Percentiles rank a stretch among this genome's conserved stretches.
Conservation (phyloP, 2,888 invertebrate genomes). For the Clistopyga incitator region DNA sequence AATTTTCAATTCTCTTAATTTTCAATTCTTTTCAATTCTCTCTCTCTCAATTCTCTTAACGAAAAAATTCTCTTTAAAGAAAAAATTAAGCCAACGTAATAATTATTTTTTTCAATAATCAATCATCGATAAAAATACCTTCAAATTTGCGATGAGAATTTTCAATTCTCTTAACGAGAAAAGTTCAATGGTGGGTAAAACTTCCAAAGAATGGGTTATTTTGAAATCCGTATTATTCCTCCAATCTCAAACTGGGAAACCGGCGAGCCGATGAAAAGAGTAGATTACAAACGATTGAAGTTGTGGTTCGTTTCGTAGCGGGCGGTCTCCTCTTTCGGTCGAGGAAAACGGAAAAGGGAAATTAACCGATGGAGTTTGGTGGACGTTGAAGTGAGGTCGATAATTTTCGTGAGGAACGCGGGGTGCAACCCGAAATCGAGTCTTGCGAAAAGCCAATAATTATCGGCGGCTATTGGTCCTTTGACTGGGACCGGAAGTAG, state of each 20-base stretch:
- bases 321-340: conserved; percentile 51
- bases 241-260: conserved; percentile 28
- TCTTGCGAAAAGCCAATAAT: conserved; percentile 75
- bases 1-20: too few species aligned
- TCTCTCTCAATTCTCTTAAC: too few species aligned
- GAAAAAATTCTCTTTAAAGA: too few species aligned
- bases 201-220: not conserved
- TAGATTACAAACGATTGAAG: conserved; percentile 48
- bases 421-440: conserved; percentile 40
- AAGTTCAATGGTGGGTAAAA: not conserved
- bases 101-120: too few species aligned
- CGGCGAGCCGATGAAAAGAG: conserved; percentile 37
- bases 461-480: conserved; percentile 71
- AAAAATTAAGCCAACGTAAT: too few species aligned
- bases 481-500: conserved; percentile 66
- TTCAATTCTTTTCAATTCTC: too few species aligned
- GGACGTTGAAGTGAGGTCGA: conserved; percentile 26
- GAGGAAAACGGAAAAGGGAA: conserved; percentile 46
- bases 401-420: conserved; percentile 56
- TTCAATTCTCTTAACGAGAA: not conserved
- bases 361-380: conserved; percentile 42
- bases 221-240: not conserved
- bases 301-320: conserved; percentile 55
- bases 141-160: too few species aligned
- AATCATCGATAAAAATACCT: not conserved